Conservation (phyloP, 2,888 invertebrate genomes). For the Carcina quercana region DNA sequence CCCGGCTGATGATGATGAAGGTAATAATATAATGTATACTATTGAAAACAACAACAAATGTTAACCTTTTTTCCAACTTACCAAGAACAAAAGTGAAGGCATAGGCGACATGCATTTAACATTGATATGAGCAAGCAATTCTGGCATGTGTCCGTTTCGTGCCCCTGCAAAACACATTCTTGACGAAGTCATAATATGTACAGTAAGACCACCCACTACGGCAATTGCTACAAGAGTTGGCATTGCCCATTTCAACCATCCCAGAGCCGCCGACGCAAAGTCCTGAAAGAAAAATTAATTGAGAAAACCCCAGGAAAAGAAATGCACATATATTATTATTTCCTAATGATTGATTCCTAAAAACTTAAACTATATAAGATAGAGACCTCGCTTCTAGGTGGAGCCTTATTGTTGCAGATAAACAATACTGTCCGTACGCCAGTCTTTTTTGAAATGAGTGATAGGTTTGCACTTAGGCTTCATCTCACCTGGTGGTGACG, state of each 20-base stretch:
- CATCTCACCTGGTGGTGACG: too few relatives aligned
- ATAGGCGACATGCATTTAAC: constrained; percentile 83
- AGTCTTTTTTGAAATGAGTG: too few relatives aligned
- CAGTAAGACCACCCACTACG: constrained; percentile 93
- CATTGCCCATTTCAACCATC: constrained; percentile 85
- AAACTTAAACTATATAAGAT: too few relatives aligned
- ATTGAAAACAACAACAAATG: neutral
- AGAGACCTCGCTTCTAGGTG: too few relatives aligned
- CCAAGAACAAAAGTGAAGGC: constrained; percentile 88
- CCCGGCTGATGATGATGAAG: too few relatives aligned
- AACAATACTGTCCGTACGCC: too few relatives aligned
- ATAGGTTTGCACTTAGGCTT: too few relatives aligned
- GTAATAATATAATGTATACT: neutral
- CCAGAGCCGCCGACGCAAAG: constrained; percentile 85
- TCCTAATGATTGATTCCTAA: too few relatives aligned
- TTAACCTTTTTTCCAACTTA: constrained; percentile 46
- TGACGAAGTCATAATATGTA: constrained; percentile 96
- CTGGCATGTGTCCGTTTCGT: constrained; percentile 90
- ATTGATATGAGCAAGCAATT: constrained; percentile 85
- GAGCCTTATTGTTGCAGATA: too few relatives aligned
- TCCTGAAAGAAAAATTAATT: constrained; percentile 81
- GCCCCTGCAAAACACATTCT: constrained; percentile 95
- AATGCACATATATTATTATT: too few relatives aligned
- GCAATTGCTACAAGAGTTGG: constrained; percentile 95
- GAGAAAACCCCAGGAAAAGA: constrained; percentile 1